These are phyloP conservation scores for Diploptera punctata DNA, from an alignment of 2,888 invertebrate species.

Conservation along the genomic window DNA sequence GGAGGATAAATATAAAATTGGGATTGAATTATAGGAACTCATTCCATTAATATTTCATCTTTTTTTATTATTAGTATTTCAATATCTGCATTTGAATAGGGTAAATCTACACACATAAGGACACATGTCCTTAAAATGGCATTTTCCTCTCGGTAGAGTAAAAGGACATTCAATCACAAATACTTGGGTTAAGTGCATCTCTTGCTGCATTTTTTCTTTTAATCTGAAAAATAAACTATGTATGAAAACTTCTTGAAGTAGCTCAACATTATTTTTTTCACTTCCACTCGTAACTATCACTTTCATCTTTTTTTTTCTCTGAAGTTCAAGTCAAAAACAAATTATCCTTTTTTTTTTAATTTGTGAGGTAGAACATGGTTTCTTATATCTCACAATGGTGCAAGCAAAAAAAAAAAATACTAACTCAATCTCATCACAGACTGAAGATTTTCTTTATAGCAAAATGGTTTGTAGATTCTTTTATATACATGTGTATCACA, in stretches of 20 bases:
- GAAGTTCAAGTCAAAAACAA: conserved; percentile 25
- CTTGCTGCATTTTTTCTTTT: background rate
- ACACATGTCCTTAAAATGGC: background rate
- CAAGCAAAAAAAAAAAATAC: conserved; percentile 25
- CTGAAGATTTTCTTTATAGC: conserved; percentile 9
- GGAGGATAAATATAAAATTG: conserved; percentile 25
- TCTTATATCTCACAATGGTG: conserved; percentile 36
- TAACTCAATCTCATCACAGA: conserved; percentile 30
- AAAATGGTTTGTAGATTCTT: conserved; percentile 34
- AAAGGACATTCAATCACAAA: background rate
- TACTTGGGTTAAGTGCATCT: background rate
- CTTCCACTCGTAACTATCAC: conserved; percentile 5
- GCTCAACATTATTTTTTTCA: background rate
- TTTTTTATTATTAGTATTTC: background rate
- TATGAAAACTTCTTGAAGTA: conserved; percentile 17
- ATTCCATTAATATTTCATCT: conserved; percentile 8
- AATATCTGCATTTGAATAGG: too few relatives aligned
- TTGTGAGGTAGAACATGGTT: conserved; percentile 38
- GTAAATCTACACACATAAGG: conserved; percentile 8
- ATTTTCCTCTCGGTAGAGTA: background rate
- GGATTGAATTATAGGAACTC: conserved; percentile 29
- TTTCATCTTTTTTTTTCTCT: background rate
- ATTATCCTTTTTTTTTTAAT: conserved; percentile 5
- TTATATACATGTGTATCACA: conserved; percentile 42
- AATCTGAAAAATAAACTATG: conserved; percentile 29